These are phyloP conservation scores for Pasiphila rectangulata DNA, from an alignment of 2,888 invertebrate species.

Conservation along the genomic window DNA sequence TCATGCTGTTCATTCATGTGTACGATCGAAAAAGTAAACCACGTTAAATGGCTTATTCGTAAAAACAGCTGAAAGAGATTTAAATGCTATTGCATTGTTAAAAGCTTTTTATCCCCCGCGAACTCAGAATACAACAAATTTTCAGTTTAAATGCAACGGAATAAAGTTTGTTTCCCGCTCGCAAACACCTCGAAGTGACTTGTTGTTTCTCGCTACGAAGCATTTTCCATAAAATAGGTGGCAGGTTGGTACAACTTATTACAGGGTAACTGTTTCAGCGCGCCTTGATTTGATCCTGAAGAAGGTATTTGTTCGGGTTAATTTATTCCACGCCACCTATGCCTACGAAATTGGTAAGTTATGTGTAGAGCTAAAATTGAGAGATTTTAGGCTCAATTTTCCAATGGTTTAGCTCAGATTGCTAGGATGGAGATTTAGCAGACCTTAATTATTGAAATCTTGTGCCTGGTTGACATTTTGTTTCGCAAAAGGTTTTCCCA, in stretches of 20 bases:
- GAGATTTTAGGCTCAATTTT: too few relatives aligned
- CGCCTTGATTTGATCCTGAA: slow-evolving; percentile 13
- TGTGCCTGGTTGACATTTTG: too few relatives aligned
- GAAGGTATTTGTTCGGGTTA: slow-evolving; percentile 3
- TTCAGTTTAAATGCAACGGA: not conserved
- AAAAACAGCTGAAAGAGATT: too few relatives aligned
- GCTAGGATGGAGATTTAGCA: too few relatives aligned
- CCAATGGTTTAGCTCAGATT: too few relatives aligned
- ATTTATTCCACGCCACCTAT: slow-evolving; percentile 1
- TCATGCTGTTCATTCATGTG: too few relatives aligned
- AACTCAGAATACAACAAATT: not conserved
- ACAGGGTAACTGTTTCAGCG: slow-evolving; percentile 5
- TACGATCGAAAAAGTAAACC: too few relatives aligned
- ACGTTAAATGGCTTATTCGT: too few relatives aligned
- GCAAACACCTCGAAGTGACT: not conserved
- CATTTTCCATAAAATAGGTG: slow-evolving; percentile 12
- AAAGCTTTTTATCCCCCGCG: not conserved
- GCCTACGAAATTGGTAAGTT: not conserved
- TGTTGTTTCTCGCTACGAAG: not conserved
- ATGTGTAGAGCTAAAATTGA: too few relatives aligned
- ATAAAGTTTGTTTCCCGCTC: not conserved
- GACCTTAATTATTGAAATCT: too few relatives aligned
- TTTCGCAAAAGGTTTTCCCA: too few relatives aligned
- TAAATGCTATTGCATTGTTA: not conserved
- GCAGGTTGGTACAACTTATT: slow-evolving; percentile 14